These are phyloP conservation scores for Fragum fragum DNA, from an alignment of 2,888 invertebrate species.

Conservation along the genomic window DNA sequence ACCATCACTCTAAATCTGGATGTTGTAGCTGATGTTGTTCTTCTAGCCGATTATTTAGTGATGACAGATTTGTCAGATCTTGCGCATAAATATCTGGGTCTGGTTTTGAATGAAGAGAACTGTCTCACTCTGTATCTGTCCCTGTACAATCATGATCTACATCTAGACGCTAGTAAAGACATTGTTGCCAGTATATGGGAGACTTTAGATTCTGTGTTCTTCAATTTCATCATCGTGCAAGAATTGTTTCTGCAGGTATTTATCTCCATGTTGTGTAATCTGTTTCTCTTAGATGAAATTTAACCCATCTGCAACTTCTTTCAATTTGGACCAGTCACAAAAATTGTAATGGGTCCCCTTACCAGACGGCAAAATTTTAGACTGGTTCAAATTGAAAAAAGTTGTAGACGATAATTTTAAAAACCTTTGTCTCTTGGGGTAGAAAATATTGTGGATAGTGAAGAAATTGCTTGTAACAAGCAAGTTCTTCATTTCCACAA, in stretches of 20 bases:
- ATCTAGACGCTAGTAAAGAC: background rate
- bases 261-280: no score
- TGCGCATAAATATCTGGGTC: background rate
- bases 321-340: no score
- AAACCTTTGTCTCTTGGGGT: no score
- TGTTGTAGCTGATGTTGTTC: conserved; percentile 37
- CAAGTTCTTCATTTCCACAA: no score
- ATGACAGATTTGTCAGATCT: conserved; percentile 45
- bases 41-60: conserved; percentile 45
- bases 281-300: no score
- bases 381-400: no score
- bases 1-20: conserved; percentile 36
- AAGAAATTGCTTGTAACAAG: no score
- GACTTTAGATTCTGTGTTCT: conserved; percentile 39
- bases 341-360: no score
- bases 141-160: conserved; percentile 24
- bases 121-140: conserved; percentile 47
- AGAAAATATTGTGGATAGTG: no score
- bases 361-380: no score
- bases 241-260: conserved; percentile 51
- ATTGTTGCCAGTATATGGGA: conserved; percentile 33
- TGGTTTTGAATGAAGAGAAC: conserved; percentile 35
- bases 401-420: no score
- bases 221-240: conserved; percentile 38
- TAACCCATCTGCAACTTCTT: no score